Base-by-base conservation (phyloP, 2,113 vertebrate genomes). In the Xyliphius kryptos region DNA sequence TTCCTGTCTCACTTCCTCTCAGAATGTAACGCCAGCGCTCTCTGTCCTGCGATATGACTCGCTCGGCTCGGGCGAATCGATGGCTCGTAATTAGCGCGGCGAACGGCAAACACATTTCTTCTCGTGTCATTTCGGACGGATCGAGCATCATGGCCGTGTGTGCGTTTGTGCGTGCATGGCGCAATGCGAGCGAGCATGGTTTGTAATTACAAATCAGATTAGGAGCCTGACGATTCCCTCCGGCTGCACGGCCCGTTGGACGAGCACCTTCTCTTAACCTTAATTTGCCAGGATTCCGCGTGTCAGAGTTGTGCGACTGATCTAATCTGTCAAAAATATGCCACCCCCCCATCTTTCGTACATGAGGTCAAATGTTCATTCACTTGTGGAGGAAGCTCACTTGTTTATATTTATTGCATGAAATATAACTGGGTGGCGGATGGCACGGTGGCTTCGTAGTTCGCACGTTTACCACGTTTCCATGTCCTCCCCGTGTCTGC, bases 191-290 rank as follows among this genome's bases (percentile, higher is more conserved):
- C 78, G 76, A 22, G 58, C 58, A 38, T 44, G 47, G 64, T 13
- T 37, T 67, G 56, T 67, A 59, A 67, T 67, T 67, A 67, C 43
- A n/a, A 61, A 63, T 72, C 75, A 69, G 78, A 74, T 70, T 66
- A 16, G 61, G 74, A 53, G 80, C 78, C 74, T 70, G 74, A 74
- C 70, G 67, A 81, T 83, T 84, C 84, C 86, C 84, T 73, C 72
- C 73, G 82, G 84, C 82, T 79, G 74, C 72, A 76, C 75, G 77
- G 71, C 78, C 67, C 81, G 77, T 79, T 77, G 75, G 75, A 71
- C 80, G 79, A 56, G 73, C 83, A 83, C 83, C 80, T 87, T 81
- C 69, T 77, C 74, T 79, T 87, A 87, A 86, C 82, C 84, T 81
- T 87, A 85, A 85, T 88, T 82, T 81, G 76, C 75, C 71, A 72